Conservation (phyloP, 2,888 invertebrate species). For the Zhengitettix transpicula region DNA sequence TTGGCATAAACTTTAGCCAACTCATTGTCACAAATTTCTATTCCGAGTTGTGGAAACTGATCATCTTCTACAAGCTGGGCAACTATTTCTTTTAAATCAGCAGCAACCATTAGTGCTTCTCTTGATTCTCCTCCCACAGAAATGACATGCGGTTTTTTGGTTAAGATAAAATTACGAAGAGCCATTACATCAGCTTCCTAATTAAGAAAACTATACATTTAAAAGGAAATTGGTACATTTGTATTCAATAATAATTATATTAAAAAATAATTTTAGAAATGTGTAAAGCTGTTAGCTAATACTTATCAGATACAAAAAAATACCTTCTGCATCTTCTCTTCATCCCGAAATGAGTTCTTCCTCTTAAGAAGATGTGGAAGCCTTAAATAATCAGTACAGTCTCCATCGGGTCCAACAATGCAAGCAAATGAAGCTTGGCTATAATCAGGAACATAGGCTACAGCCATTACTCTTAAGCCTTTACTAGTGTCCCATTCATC, state of each 20-base stretch:
- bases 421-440: constrained; percentile 77
- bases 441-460: constrained; percentile 76
- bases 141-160: constrained; percentile 88
- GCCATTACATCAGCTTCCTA: constrained; percentile 47
- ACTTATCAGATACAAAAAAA: no score
- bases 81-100: constrained; percentile 59
- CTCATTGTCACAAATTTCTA: constrained; percentile 89
- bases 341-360: constrained; percentile 51
- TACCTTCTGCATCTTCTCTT: constrained; percentile 45
- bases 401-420: constrained; percentile 74
- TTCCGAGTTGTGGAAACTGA: constrained; percentile 70
- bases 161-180: constrained; percentile 64
- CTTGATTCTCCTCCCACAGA: constrained; percentile 82
- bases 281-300: no score
- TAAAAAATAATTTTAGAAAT: no score
- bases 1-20: constrained; percentile 84
- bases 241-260: no score
- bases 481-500: constrained; percentile 79
- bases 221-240: no score
- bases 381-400: constrained; percentile 79
- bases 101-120: constrained; percentile 65
- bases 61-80: constrained; percentile 63
- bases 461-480: constrained; percentile 70
- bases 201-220: no score
- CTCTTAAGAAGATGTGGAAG: constrained; percentile 73